Evolutionary conservation across 2,113 vertebrate genomes (phyloP), one percentile per base, ranked within the genome.

Genomic region (Trinectes maculatus): DNA sequence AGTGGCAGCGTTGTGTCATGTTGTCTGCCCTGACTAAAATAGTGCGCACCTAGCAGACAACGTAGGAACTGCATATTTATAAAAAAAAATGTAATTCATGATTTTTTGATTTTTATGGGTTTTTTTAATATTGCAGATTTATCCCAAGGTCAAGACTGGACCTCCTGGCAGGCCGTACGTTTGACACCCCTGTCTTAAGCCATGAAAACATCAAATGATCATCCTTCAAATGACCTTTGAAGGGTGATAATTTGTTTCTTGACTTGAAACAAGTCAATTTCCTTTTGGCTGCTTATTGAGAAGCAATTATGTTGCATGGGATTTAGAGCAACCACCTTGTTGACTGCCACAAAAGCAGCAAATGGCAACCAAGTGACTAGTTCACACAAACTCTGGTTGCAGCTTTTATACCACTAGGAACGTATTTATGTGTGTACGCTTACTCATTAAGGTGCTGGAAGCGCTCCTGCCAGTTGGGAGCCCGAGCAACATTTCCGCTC

Each of bases 401-500:
- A 61, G 1, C 13, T 67, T 54, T 22, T 19, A 21, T 6, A 18
- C 18, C 52, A 31, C 0, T 1, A 12, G 54, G 52, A 36, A 9
- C 16, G 47, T 37, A 43, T 71, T 16, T 49, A 21, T 60, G 46
- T 54, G 13, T 58, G 61, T 49, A 1, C 1, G 87, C 95, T 96
- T 91, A 98, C 97, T 98, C 96, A 84, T 99, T 99, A 76, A 99
- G 93, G 92, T 99, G 97, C 16, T 95, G 95, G 89, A 99, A 99
- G 77, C 98, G 93, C 61, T 98, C 94, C 74, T 95, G 93, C 96
- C 97, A 99, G 88, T 99, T 98, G 69, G 89, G 18, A 70, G 96
- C 95, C 53, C 97, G 93, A 43, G 92, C 83, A 24, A 99, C 95
- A 0, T 94, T 98, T 56, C 98, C 97, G 29, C 89, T 96, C 91